Conservation (phyloP, 2,797 vertebrate genomes). For the Anas capensis region DNA sequence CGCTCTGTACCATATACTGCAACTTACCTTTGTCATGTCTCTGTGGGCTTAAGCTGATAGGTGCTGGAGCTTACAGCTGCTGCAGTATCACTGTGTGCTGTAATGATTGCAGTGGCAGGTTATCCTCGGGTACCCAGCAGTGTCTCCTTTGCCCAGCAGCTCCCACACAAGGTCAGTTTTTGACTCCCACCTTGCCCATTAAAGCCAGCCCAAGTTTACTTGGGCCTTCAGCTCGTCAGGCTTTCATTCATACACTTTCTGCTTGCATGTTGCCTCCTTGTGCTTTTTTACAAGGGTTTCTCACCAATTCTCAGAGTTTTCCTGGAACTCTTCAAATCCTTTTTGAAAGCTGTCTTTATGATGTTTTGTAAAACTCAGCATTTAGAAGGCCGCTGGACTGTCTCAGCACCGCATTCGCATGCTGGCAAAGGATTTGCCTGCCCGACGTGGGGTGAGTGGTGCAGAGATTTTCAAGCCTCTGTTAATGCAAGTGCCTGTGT, state of each 20-base stretch:
- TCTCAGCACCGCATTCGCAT: rapidly evolving
- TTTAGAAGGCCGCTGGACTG: neutral
- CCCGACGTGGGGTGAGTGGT: neutral
- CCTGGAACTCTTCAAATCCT: neutral
- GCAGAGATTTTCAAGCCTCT: neutral
- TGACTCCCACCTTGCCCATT: neutral
- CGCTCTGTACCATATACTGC: neutral
- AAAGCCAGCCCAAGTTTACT: neutral
- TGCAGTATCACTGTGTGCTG: neutral
- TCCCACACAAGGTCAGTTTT: neutral
- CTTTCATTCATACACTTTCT: neutral
- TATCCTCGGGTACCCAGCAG: rapidly evolving
- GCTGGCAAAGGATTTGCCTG: neutral
- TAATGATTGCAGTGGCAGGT: neutral
- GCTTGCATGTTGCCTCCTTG: neutral
- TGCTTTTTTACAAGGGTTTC: neutral
- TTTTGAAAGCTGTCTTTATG: neutral
- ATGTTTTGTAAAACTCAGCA: neutral
- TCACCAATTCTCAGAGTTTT: neutral
- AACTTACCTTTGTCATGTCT: neutral
- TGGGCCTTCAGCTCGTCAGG: neutral
- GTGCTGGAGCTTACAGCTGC: neutral
- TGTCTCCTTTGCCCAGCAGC: neutral
- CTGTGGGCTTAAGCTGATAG: neutral
- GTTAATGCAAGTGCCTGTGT: neutral